Base-by-base conservation (phyloP, 2,888 invertebrate species). In the Myopa testacea region DNA sequence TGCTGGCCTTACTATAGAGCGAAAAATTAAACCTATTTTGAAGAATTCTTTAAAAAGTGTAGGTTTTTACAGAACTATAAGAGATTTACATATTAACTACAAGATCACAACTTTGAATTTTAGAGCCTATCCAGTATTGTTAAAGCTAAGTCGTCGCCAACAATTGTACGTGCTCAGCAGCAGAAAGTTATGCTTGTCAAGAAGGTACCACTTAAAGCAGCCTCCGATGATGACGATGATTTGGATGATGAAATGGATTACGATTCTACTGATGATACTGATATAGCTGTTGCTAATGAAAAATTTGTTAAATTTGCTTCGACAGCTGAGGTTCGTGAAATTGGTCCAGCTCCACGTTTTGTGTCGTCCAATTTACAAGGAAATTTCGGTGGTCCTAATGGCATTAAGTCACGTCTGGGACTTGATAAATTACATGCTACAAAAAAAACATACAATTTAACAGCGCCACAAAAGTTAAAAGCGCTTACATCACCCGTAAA, bases 261-360 rank as follows among this genome's bases (percentile, higher is more conserved):
- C 55, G 82, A 82, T 10, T 82, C 80, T 37, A 80, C 74, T 0
- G 75, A 80, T 4, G 82, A 80, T n/a, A 79, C 82, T 50, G 82
- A 83, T 58, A 75, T 85, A 80, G 63, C 68, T n/a, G 81, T 78
- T 4, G 80, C 80, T 2, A 85, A 82, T 10, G 89, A 89, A 73
- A 90, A 90, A 81, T 84, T 87, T 74, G 89, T 90, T 0, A 88
- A 89, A 74, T 90, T 90, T 76, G 89, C 89, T 4, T 86, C 89
- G 0, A 88, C 88, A 16, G 90, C 89, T 4, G 90, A 90, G 82
- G 88, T 90, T 12, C 84, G 88, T n/a, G 90, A 90, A 84, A 89
- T 90, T 8, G 85, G 85, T 0, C 83, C 89, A 4, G 78, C 80
- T 4, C 79, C 84, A 7, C 81, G 81, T 37, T 34, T 71, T 26